Base-by-base conservation (phyloP, 2,888 invertebrate species). In the Torymus aiolomorphi region DNA sequence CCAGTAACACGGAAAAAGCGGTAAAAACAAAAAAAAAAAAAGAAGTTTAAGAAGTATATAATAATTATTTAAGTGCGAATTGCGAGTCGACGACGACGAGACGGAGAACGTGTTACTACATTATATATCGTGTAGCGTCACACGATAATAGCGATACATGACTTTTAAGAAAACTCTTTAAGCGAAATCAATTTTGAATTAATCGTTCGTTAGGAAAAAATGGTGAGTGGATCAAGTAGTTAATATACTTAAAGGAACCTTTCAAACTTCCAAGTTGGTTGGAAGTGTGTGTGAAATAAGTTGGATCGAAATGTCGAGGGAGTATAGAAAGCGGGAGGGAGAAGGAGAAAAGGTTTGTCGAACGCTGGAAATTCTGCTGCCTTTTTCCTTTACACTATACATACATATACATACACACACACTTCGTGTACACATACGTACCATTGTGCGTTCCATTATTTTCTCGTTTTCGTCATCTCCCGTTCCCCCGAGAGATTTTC, bases 181-280 rank as follows among this genome's bases (percentile, higher is more conserved):
- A 75, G 71, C 76, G 76, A 82, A 82, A 83, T 80, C 75, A 81
- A 76, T 65, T 76, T 80, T 83, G 49, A 83, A 84, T 80, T 83
- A 82, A 82, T 82, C 82, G 82, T 82, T 83, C 76, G 78, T 82
- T 83, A 82, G 80, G 63, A 82, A 84, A 84, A 84, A 86, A 86
- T 87, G 87, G 86, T 86, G 86, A 87, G 87, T 85, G 87, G 87
- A 87, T 85, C 87, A 87, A 87, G 84, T 87, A 86, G 85, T 80
- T 84, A 81, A 74, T 80, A 79, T 67, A 67, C 56, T 77, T 72
- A 13, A 54, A 76, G 65, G 76, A 66, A 61, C 66, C 73, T 63
- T 73, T 49, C 51, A 70, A 54, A 75, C 70, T 65, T 76, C 71
- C 57, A 66, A 73, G 54, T 57, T 73, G 57, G 57, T 67, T 54